Base-by-base conservation (phyloP, 2,113 vertebrate species). In the Vombatus ursinus region DNA sequence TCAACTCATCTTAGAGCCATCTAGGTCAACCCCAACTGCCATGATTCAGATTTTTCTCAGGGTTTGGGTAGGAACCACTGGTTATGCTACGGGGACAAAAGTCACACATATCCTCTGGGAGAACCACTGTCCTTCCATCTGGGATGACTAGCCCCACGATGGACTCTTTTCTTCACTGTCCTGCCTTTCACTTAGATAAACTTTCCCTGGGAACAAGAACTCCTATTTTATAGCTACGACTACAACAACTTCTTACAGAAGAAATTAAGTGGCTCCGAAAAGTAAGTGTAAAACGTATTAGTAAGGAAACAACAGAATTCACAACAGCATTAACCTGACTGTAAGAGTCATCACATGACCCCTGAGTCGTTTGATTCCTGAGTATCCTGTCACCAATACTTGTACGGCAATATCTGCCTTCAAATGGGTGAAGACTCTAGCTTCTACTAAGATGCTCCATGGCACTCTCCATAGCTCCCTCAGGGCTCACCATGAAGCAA, bases 361-460 rank as follows among this genome's bases (percentile, higher is more conserved):
- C 10, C 26, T 26, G 57, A 61, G 25, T 3, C 28, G 91, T 95
- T 50, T 94, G 84, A 68, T 5, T 92, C 48, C 68, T 26, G 51
- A n/a, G 49, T n/a, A 84, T 90, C 90, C 61, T 51, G 49, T n/a
- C 53, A 28, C 52, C 24, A 47, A 1, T 49, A 91, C 6, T 92
- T 90, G 52, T 12, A 89, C 96, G 93, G 90, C 3, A n/a, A 22
- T 61, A 68, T 50, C 95, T 96, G 77, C 57, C n/a, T 7, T 89
- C 28, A 9, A 52, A 28, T 92, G 26, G 12, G 24, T 49, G 48
- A 94, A 50, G 91, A 89, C 37, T 44, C 84, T 57, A n/a, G 61
- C 53, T 89, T 94, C n/a, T 68, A 53, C 28, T 37, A 61, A 51
- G 47, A 19, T 37, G 37, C 26, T 24, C 50, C 91, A 1, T 37